Evolutionary conservation across 2,113 vertebrate species (phyloP), one percentile per base, ranked within the genome.

Genomic region (Triplophysa rosa): DNA sequence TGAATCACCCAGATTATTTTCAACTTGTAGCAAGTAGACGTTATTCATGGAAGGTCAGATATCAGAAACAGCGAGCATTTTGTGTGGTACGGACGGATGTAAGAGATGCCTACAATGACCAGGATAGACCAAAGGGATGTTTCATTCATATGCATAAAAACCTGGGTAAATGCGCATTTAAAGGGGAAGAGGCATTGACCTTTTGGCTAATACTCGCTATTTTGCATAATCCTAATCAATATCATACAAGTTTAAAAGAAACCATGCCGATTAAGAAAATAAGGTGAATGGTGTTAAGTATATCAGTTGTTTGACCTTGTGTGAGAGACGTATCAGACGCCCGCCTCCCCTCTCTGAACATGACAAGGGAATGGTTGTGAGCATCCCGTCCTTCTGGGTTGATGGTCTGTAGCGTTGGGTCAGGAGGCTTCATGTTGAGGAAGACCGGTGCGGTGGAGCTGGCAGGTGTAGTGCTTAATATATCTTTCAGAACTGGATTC

Each of bases 291-390:
- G 12, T 45, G 8, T 45, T 2, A 45, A 45, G 42, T 45, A 45
- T 11, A 45, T 45, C 11, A 45, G 42, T 12, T 45, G 49, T n/a
- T 58, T 29, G 58, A 97, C 98, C 98, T 95, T 99, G 96, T 0
- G 97, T 99, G 29, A 99, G 95, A 47, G 98, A 99, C 2, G 98
- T 99, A 80, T 99, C 98, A 0, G 98, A 99, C 0, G 98, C 98
- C 0, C 98, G 86, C 33, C 97, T 95, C 2, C 98, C 98, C 87
- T 99, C 98, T 71, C 98, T 90, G 92, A 99, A 99, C 88, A 97
- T 98, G 88, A 98, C 94, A 0, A 97, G 96, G 0, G 97, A 98
- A 67, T 95, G 95, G 84, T 98, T 99, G 86, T 98, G 96, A 1
- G 90, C 84, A 83, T 99, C 96, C 1, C 95, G 90, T 17, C 94